Evolutionary conservation across 2,797 vertebrate genomes (phyloP), one percentile per base, ranked within the genome.

Genomic region (Scomberomorus guttatus): DNA sequence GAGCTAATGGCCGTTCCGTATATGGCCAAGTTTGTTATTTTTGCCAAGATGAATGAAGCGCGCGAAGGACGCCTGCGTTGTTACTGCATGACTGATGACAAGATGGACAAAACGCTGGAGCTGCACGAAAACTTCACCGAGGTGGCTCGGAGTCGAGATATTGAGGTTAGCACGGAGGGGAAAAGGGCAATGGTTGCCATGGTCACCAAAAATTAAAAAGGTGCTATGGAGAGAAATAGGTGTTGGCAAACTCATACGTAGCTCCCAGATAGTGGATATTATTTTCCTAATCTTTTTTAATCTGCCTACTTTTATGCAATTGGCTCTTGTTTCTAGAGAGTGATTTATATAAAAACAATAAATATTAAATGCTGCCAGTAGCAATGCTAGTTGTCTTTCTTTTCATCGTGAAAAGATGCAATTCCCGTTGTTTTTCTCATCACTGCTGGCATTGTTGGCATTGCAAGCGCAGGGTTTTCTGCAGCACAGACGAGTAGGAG

Each of bases 41-140:
- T 99, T 51, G 98, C 98, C 79, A 99, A 99, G 89, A 99, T 99
- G 98, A 97, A 97, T 0, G 98, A 99, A 69, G 95, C 93, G 0
- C 95, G 98, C 2, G 98, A 99, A 74, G 98, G 98, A 8, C 96
- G 98, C 1, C 93, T 99, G 72, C 97, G 98, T 77, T 99, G 98
- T 92, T 99, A 99, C 95, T 99, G 98, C 92, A 98, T 99, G 97
- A 99, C 98, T 0, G 98, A 99, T 0, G 98, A 99, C 89, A 99
- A 98, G 89, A 97, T 98, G 92, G 98, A 99, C 95, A 99, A 99
- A 93, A 99, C 98, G 3, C 87, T 99, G 70, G 98, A 99, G 93
- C 96, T 98, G 87, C 98, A 99, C 0, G 98, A 99, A 88, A 99
- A 99, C 95, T 99, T 99, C 87, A 93, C 93, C 0, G 98, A 99